Percentiles rank a stretch among this genome's conserved stretches.
Evolutionary conservation across 2,113 vertebrate species (phyloP).

Genomic region (Actinemys pallida): DNA sequence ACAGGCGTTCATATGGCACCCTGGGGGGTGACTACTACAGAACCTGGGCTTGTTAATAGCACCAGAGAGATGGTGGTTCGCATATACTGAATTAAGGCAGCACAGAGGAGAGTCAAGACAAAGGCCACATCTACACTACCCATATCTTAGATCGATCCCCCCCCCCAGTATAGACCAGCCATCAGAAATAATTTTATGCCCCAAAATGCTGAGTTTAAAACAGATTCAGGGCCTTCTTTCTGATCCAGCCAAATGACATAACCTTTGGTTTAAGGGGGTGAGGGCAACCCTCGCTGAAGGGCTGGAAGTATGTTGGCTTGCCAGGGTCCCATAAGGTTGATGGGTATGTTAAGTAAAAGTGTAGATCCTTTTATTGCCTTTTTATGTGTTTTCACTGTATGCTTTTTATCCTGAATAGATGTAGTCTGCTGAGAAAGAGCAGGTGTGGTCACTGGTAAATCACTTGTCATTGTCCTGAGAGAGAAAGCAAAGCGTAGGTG

Average conservation of each 20-base stretch:
- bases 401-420: neutral
- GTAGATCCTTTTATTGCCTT: neutral
- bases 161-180: too few relatives aligned
- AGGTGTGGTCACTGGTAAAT: neutral
- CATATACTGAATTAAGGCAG: neutral
- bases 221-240: neutral
- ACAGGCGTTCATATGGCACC: neutral
- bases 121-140: neutral
- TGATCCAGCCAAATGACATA: neutral
- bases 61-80: neutral
- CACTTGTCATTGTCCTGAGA: neutral
- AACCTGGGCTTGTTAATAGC: neutral
- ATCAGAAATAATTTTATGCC: too few relatives aligned
- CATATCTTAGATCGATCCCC: too few relatives aligned
- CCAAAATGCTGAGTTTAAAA: neutral
- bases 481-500: neutral
- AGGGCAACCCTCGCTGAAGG: too few relatives aligned
- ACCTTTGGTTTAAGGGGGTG: neutral
- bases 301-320: neutral
- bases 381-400: neutral
- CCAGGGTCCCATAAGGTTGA: neutral
- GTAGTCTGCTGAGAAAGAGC: neutral
- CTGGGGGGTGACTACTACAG: neutral
- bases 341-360: neutral
- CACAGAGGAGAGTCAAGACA: neutral